Evolutionary conservation across 2,888 invertebrate genomes (phyloP).

Genomic region (Neoitamus cyanurus): DNA sequence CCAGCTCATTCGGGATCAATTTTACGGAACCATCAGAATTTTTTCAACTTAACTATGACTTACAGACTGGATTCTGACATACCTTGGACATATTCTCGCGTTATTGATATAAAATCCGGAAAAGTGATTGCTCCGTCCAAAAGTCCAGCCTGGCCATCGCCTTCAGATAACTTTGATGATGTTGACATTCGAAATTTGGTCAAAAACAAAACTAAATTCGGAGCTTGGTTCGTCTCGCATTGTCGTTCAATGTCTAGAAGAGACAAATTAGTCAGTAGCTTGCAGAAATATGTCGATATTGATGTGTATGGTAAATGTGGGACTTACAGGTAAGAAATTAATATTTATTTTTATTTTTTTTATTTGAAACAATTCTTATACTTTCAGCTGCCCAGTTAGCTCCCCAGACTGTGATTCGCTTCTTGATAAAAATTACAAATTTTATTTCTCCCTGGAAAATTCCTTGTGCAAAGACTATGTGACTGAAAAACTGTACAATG

Average conservation of each 20-base stretch:
- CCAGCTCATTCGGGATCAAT: slow-evolving; percentile 64
- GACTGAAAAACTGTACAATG: slow-evolving; percentile 71
- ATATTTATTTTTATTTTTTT: neutral
- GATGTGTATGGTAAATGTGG: slow-evolving; percentile 76
- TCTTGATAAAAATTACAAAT: slow-evolving; percentile 71
- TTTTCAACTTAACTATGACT: slow-evolving; percentile 72
- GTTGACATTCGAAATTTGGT: slow-evolving; percentile 49
- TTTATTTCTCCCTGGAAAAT: slow-evolving; percentile 77
- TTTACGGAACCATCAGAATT: slow-evolving; percentile 61
- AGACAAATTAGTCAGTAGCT: slow-evolving; percentile 65
- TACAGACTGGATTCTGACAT: slow-evolving; percentile 70
- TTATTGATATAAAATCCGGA: slow-evolving; percentile 59
- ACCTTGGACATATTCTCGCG: slow-evolving; percentile 64
- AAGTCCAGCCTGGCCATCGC: slow-evolving; percentile 58
- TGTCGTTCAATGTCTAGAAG: slow-evolving; percentile 67
- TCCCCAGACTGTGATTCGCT: slow-evolving; percentile 62
- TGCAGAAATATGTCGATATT: slow-evolving; percentile 70
- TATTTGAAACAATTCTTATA: neutral
- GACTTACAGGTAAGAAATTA: slow-evolving; percentile 57
- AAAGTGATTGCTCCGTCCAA: slow-evolving; percentile 59
- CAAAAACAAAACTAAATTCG: slow-evolving; percentile 67
- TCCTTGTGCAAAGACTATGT: slow-evolving; percentile 77
- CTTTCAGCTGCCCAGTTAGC: slow-evolving; percentile 59
- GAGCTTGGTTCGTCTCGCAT: slow-evolving; percentile 71
- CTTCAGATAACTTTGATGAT: slow-evolving; percentile 58